A percentile compares a stretch with the other conserved stretches of the same genome.
These are phyloP conservation scores for Morus bassanus DNA, from an alignment of 2,797 vertebrate genomes.

Conservation along the genomic window DNA sequence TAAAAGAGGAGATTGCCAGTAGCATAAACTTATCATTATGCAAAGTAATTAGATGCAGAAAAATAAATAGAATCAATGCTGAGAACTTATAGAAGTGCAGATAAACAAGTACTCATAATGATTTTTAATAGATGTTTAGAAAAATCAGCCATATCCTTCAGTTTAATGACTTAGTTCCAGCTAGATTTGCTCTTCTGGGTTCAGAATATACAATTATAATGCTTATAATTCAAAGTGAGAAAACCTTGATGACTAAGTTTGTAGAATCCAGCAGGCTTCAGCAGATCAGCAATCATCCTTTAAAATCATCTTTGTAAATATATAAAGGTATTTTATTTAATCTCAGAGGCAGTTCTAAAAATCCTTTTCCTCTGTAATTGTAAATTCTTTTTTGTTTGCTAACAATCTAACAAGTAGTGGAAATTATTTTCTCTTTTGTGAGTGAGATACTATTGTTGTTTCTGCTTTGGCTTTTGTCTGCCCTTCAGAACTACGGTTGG, in stretches of 20 bases:
- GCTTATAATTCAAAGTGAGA: constrained; percentile 6
- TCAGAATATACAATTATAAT: constrained; percentile 17
- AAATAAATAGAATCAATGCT: constrained; percentile 50
- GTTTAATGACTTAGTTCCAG: constrained; percentile 51
- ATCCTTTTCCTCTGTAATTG: not conserved
- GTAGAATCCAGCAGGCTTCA: not conserved
- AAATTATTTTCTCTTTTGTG: not conserved
- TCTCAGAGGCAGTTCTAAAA: not conserved
- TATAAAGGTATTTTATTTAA: not conserved
- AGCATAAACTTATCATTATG: constrained; percentile 65
- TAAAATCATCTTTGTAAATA: not conserved
- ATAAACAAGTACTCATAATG: constrained; percentile 44
- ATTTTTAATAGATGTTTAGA: constrained; percentile 43
- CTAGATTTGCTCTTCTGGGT: not conserved
- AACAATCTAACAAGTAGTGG: not conserved
- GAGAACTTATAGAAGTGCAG: constrained; percentile 22
- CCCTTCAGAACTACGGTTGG: not conserved
- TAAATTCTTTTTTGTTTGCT: not conserved
- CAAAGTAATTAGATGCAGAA: constrained; percentile 57
- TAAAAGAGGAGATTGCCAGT: constrained; percentile 24
- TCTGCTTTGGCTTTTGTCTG: not conserved
- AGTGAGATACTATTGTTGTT: not conserved
- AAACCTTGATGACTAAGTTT: not conserved
- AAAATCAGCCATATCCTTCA: constrained; percentile 57
- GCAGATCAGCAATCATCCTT: not conserved